A percentile compares a stretch with the other conserved stretches of the same genome.
These are phyloP conservation scores for Cololabis saira DNA, from an alignment of 2,113 vertebrate species.

Conservation along the genomic window DNA sequence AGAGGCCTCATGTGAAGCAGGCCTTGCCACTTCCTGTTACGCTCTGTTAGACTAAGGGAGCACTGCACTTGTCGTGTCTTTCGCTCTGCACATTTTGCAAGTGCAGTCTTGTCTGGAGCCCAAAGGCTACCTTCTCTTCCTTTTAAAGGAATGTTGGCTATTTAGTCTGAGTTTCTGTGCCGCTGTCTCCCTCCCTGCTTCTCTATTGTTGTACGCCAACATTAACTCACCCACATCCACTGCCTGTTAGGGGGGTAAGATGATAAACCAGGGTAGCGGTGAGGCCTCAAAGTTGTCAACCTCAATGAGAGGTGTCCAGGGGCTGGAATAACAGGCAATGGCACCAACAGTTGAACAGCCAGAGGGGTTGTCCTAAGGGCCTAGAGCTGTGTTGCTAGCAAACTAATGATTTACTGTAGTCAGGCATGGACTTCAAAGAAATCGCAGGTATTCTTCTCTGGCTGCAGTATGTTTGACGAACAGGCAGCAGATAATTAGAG, in stretches of 20 bases:
- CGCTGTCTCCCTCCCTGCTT: constrained; percentile 27
- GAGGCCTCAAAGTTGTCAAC: constrained; percentile 14
- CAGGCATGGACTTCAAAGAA: constrained; percentile 65
- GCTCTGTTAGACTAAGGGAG: constrained; percentile 66
- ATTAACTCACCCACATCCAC: constrained; percentile 44
- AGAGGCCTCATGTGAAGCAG: constrained; percentile 71
- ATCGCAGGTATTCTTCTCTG: constrained; percentile 72
- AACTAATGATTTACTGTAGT: constrained; percentile 69
- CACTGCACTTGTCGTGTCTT: constrained; percentile 62
- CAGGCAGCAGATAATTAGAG: constrained; percentile 72
- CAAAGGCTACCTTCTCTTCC: constrained; percentile 74
- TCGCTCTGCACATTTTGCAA: constrained; percentile 56
- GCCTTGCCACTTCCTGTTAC: constrained; percentile 78
- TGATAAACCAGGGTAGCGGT: constrained; percentile 13
- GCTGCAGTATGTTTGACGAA: constrained; percentile 55
- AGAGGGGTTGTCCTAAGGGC: constrained; percentile 51
- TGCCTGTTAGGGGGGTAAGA: constrained; percentile 17
- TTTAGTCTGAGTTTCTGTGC: constrained; percentile 60
- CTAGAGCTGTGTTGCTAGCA: constrained; percentile 48
- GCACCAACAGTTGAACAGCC: constrained; percentile 47
- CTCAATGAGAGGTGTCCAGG: constrained; percentile 32
- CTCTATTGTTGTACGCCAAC: constrained; percentile 47
- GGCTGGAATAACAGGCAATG: constrained; percentile 58
- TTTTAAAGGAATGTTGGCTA: constrained; percentile 78
- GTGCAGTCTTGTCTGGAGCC: constrained; percentile 75